These are phyloP conservation scores for Plestiodon gilberti DNA, from an alignment of 2,113 vertebrate genomes.

Conservation along the genomic window DNA sequence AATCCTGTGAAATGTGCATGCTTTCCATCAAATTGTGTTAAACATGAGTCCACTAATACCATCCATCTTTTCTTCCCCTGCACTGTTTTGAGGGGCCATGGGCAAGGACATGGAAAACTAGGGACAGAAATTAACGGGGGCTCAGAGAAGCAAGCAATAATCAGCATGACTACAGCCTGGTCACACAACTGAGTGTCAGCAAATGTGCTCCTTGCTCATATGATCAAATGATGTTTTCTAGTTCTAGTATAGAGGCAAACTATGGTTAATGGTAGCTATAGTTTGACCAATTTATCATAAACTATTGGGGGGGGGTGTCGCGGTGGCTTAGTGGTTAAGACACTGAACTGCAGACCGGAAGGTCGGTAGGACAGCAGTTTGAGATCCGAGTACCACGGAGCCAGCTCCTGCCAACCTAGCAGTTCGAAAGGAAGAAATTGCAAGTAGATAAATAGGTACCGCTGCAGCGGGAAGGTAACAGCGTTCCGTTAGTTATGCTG, in stretches of 20 bases:
- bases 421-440: too few relatives aligned
- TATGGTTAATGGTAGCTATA: not conserved
- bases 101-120: not conserved
- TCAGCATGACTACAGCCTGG: not conserved
- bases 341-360: too few relatives aligned
- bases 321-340: too few relatives aligned
- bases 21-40: slow-evolving; percentile 11
- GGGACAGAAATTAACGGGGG: not conserved
- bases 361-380: too few relatives aligned
- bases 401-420: too few relatives aligned
- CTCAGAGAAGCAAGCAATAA: not conserved
- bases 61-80: not conserved
- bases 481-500: too few relatives aligned
- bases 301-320: too few relatives aligned
- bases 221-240: not conserved
- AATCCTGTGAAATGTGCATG: not conserved
- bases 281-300: not conserved
- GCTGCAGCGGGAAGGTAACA: too few relatives aligned
- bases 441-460: too few relatives aligned
- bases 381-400: too few relatives aligned
- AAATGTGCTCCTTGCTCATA: not conserved
- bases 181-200: not conserved
- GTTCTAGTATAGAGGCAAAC: not conserved
- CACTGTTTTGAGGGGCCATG: not conserved
- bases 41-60: not conserved